These are phyloP conservation scores for Rynchops niger DNA, from an alignment of 2,113 vertebrate species.

Conservation along the genomic window DNA sequence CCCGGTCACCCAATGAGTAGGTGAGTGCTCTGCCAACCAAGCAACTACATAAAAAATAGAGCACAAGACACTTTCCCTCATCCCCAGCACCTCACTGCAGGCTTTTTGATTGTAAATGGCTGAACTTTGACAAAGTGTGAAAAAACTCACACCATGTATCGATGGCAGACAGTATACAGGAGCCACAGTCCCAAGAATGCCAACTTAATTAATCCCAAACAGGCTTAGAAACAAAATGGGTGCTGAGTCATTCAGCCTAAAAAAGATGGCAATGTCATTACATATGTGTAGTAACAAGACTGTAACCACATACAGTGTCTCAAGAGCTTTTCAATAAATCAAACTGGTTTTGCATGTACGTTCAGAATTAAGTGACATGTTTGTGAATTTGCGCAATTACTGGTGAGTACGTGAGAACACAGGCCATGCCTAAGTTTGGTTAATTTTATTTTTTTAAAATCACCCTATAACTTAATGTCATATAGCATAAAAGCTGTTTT, in stretches of 20 bases:
- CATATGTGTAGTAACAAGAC: not conserved
- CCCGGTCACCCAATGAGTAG: fast-evolving
- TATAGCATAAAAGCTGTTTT: fast-evolving
- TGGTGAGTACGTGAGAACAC: not conserved
- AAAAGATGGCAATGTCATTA: not conserved
- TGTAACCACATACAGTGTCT: fast-evolving
- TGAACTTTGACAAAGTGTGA: not conserved
- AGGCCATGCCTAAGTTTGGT: not conserved
- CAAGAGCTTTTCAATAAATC: not conserved
- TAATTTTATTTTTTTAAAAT: not conserved
- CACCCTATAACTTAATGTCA: not conserved
- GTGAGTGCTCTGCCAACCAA: not conserved
- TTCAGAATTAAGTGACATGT: not conserved
- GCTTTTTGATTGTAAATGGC: not conserved
- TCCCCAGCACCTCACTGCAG: not conserved
- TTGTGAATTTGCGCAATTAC: not conserved
- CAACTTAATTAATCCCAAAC: not conserved
- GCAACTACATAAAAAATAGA: not conserved
- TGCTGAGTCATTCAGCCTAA: not conserved
- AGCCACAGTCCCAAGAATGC: not conserved
- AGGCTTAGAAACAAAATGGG: not conserved
- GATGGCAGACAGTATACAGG: not conserved
- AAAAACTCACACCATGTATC: not conserved
- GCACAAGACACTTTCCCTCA: not conserved
- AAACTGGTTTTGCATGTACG: fast-evolving